Percentiles rank a stretch among this genome's conserved stretches.
Conservation (phyloP, 2,113 vertebrate genomes). For the Rhagologus leucostigma region DNA sequence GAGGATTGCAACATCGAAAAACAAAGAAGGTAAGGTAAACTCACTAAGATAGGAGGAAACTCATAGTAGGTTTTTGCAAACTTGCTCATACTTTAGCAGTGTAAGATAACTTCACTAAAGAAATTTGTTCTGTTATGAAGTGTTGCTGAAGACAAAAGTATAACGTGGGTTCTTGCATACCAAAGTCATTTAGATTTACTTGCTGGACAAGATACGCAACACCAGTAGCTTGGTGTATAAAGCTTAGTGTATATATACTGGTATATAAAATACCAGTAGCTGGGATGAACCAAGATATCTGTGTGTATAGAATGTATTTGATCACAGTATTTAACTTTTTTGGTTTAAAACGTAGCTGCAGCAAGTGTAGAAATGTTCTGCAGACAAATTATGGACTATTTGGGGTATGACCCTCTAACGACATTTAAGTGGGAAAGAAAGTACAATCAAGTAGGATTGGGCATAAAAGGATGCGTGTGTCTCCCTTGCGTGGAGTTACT, state of each 20-base stretch:
- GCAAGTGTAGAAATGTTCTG: not conserved
- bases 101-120: not conserved
- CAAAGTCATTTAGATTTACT: not conserved
- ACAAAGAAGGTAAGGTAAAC: conserved; percentile 89
- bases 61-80: not conserved
- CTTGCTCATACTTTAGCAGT: not conserved
- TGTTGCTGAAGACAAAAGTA: not conserved
- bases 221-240: not conserved
- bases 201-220: not conserved
- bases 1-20: conserved; percentile 92
- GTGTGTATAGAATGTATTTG: not conserved
- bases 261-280: too few species aligned
- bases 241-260: too few species aligned
- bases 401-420: not conserved
- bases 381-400: not conserved
- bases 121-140: not conserved
- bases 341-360: not conserved
- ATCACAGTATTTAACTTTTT: not conserved
- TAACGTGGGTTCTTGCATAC: not conserved
- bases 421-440: not conserved
- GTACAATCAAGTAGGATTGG: not conserved
- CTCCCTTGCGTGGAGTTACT: not conserved
- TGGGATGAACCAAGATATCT: not conserved
- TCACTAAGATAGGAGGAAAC: not conserved
- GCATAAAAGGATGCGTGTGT: not conserved